Percentiles rank a stretch among this genome's conserved stretches.
Evolutionary conservation across 2,888 invertebrate species (phyloP).

Genomic region (Apamea crenata): DNA sequence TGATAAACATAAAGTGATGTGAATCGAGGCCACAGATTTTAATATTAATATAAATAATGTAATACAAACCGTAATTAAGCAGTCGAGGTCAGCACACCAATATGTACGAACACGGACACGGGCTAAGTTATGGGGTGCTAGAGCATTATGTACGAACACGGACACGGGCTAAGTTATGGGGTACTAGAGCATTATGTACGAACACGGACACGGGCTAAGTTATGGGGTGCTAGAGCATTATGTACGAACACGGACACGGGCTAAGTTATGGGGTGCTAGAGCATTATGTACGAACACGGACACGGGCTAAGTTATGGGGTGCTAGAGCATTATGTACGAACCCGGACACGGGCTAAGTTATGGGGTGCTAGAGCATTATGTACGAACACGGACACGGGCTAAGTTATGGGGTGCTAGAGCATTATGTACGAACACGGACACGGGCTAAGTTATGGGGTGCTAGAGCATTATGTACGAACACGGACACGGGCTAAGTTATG

Average conservation of each 20-base stretch:
- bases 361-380: constrained; percentile 1
- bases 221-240: constrained; percentile 1
- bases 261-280: constrained; percentile 15
- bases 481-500: constrained; percentile 17
- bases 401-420: constrained; percentile 15
- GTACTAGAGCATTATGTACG: background rate
- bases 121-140: constrained; percentile 16
- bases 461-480: background rate
- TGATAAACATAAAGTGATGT: constrained; percentile 4
- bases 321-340: background rate
- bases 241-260: background rate
- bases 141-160: background rate
- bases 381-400: background rate
- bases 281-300: background rate
- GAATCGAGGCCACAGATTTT: constrained; percentile 10
- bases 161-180: constrained; percentile 18
- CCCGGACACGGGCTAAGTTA: constrained; percentile 4
- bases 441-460: constrained; percentile 17
- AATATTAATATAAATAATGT: constrained; percentile 12
- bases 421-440: background rate
- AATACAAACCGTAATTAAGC: background rate
- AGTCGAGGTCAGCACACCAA: constrained; percentile 23
- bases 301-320: constrained; percentile 20
- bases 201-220: constrained; percentile 6
- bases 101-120: background rate